Conservation (phyloP, 2,797 vertebrate species). For the Cryptoblepharus egeriae region DNA sequence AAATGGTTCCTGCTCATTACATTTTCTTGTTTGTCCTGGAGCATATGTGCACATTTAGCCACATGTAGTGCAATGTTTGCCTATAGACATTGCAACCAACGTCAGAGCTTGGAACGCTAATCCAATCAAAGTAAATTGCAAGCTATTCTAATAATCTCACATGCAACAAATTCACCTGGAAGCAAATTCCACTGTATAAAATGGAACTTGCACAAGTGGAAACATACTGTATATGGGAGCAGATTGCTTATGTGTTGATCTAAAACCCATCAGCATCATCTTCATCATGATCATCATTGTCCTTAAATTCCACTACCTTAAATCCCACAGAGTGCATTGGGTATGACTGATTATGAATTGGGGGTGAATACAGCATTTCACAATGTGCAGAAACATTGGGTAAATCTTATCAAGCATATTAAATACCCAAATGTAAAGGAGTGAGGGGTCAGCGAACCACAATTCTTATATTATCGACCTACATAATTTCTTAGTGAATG, state of each 20-base stretch:
- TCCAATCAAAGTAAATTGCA: neutral
- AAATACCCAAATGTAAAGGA: neutral
- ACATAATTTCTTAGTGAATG: neutral
- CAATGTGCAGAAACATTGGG: neutral
- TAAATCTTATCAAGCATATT: neutral
- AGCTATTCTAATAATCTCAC: neutral
- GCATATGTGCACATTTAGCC: neutral
- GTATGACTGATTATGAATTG: neutral
- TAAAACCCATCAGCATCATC: neutral
- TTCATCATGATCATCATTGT: too few species aligned
- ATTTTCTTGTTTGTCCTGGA: too few species aligned
- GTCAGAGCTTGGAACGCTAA: neutral
- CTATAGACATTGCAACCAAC: too few species aligned
- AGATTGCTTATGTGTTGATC: neutral
- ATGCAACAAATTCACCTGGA: neutral
- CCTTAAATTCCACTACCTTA: too few species aligned
- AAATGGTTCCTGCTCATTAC: too few species aligned
- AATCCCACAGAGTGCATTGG: neutral
- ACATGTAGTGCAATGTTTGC: too few species aligned
- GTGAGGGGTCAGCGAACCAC: neutral
- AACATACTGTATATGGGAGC: neutral
- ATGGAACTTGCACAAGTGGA: neutral
- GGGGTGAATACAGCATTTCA: too few species aligned
- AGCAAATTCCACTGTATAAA: neutral
- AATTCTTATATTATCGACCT: neutral